Percentiles rank a stretch among this genome's conserved stretches.
phyloP scores from a whole-genome alignment of 2,888 invertebrate genomes.

The Miltochrista miniata region DNA sequence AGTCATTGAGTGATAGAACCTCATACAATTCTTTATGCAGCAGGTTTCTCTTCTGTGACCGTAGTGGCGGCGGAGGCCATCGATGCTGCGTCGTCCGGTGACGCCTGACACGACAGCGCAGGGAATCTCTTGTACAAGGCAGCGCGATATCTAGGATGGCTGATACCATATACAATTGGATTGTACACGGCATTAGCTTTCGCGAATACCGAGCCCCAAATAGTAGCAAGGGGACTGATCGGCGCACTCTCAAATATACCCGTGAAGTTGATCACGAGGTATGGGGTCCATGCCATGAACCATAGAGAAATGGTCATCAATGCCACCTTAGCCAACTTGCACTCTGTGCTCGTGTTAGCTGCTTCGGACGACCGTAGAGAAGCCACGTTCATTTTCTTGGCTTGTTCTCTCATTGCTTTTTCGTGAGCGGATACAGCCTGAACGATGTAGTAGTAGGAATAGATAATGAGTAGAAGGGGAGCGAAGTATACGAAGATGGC shows the following conservation, averaged over 20 bases:
- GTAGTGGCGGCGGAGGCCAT: conserved; percentile 87
- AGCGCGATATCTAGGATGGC: conserved; percentile 91
- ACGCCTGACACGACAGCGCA: conserved; percentile 86
- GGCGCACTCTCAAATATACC: conserved; percentile 90
- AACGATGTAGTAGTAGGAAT: conserved; percentile 94
- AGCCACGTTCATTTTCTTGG: conserved; percentile 97
- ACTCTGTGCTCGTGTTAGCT: conserved; percentile 91
- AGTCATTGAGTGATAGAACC: neutral
- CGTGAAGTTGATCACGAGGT: conserved; percentile 91
- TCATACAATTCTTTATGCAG: conserved; percentile 71
- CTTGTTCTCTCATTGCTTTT: conserved; percentile 93
- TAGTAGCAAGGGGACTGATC: conserved; percentile 91
- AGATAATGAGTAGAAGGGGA: conserved; percentile 91
- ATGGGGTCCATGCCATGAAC: conserved; percentile 97
- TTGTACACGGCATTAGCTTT: conserved; percentile 96
- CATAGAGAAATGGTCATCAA: conserved; percentile 95
- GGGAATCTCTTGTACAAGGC: conserved; percentile 91
- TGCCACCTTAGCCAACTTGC: conserved; percentile 94
- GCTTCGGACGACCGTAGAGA: conserved; percentile 92
- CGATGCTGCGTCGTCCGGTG: conserved; percentile 85
- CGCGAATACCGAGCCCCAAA: conserved; percentile 95
- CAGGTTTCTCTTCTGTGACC: conserved; percentile 86
- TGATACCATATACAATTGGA: conserved; percentile 95
- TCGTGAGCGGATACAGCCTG: conserved; percentile 94
- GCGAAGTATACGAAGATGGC: conserved; percentile 89